Base-by-base conservation (phyloP, 2,113 vertebrate genomes). In the Heteronetta atricapilla region DNA sequence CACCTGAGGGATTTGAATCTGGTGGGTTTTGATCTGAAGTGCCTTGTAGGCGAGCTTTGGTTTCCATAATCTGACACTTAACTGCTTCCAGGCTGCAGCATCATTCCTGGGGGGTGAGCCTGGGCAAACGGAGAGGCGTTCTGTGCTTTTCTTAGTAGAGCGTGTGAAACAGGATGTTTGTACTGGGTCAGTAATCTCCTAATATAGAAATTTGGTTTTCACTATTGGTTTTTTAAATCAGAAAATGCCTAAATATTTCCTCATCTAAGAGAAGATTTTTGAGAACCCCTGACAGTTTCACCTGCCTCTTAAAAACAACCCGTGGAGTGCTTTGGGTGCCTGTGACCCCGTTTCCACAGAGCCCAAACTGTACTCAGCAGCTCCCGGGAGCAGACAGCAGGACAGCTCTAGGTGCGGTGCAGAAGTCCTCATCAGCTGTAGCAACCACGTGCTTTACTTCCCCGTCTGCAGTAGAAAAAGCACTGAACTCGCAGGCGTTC, bases 1-100 rank as follows among this genome's bases (percentile, higher is more conserved):
- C 67, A 94, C 94, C 90, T 93, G 83, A 67, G 84, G 50, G 50
- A 21, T 82, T 82, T 90, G 70, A 69, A 21, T 62, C 34, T 86
- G 80, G 62, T 76, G 73, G 31, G 40, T 73, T 95, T 92, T 0
- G 6, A 55, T 80, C 81, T 89, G 86, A 69, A 13, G 62, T 69
- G 50, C 81, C 40, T 66, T 78, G n/a, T n/a, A 79, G 76, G 58
- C 53, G 48, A 31, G 56, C 76, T 28, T 44, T 82, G 73, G 38
- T 38, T 95, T 74, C 81, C 26, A 5, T 66, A 52, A 38, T 88
- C 60, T 64, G 58, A 6, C 29, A 3, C 53, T 55, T 42, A 48
- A 15, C 20, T 56, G 64, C 36, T 55, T 83, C 22, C 82, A 86
- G 82, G 86, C 87, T 91, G 46, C 38, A 18, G 22, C 40, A 80